Evolutionary conservation across 2,113 vertebrate genomes (phyloP).

Genomic region (Diadophis punctatus): DNA sequence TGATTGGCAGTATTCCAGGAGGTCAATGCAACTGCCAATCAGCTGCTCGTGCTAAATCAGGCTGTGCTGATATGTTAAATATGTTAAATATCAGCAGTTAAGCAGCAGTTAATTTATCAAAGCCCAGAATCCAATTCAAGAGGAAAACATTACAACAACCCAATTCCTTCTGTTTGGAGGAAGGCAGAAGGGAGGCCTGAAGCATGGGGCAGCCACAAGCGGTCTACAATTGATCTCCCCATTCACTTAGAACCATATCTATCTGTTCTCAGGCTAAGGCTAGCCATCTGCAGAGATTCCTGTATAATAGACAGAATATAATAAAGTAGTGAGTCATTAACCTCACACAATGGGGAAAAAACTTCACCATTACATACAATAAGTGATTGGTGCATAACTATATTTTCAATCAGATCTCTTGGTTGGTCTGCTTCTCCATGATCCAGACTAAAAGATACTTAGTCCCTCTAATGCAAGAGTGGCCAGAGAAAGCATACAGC

Average conservation of each 20-base stretch:
- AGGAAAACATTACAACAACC: neutral
- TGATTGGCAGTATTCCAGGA: too few species aligned
- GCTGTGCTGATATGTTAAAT: too few species aligned
- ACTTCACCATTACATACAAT: neutral
- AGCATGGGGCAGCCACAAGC: too few species aligned
- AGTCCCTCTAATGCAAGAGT: neutral
- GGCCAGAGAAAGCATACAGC: neutral
- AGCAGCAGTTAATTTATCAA: neutral
- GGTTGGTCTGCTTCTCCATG: neutral
- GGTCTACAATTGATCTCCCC: too few species aligned
- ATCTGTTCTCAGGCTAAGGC: too few species aligned
- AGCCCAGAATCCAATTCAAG: neutral
- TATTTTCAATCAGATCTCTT: neutral
- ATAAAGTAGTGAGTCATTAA: too few species aligned
- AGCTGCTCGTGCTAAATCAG: too few species aligned
- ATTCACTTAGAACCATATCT: too few species aligned
- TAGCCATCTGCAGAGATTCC: too few species aligned
- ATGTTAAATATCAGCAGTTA: neutral
- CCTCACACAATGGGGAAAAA: neutral
- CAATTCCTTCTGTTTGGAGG: neutral
- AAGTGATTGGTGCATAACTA: neutral
- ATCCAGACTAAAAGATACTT: neutral
- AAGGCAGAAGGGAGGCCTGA: too few species aligned
- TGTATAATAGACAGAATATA: too few species aligned
- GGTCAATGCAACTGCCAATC: too few species aligned